phyloP scores from a whole-genome alignment of 2,888 invertebrate genomes.

The Gryllus longicercus region DNA sequence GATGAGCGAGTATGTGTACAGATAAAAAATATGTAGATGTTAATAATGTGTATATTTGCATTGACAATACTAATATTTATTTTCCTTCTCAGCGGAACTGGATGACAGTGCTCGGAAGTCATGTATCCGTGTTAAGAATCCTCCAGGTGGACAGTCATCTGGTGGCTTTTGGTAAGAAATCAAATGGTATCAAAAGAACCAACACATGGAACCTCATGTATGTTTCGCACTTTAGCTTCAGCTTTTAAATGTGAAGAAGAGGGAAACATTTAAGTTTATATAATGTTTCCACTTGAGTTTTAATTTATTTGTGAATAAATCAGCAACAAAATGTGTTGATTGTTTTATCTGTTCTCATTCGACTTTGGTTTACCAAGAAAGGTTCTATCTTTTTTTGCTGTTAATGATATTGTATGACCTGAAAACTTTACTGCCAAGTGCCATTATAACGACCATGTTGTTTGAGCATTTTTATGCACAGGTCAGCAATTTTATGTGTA shows the following conservation, averaged over 20 bases:
- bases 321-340: too few species aligned
- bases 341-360: too few species aligned
- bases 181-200: background rate
- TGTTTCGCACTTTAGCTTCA: background rate
- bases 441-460: background rate
- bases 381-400: background rate
- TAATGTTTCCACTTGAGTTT: too few species aligned
- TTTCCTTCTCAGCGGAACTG: constrained; percentile 44
- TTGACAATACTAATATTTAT: background rate
- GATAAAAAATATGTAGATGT: too few species aligned
- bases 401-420: background rate
- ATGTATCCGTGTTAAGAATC: constrained; percentile 81
- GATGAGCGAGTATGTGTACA: too few species aligned
- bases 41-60: too few species aligned
- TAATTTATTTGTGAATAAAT: too few species aligned
- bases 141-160: constrained; percentile 85
- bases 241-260: background rate
- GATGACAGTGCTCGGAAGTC: constrained; percentile 60
- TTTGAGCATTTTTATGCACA: background rate
- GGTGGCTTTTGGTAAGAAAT: constrained; percentile 74
- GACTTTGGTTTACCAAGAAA: too few species aligned
- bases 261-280: background rate
- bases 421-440: background rate
- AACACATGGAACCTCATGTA: background rate
- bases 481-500: background rate